These are phyloP conservation scores for Sesia apiformis DNA, from an alignment of 2,888 invertebrate genomes.

Conservation along the genomic window DNA sequence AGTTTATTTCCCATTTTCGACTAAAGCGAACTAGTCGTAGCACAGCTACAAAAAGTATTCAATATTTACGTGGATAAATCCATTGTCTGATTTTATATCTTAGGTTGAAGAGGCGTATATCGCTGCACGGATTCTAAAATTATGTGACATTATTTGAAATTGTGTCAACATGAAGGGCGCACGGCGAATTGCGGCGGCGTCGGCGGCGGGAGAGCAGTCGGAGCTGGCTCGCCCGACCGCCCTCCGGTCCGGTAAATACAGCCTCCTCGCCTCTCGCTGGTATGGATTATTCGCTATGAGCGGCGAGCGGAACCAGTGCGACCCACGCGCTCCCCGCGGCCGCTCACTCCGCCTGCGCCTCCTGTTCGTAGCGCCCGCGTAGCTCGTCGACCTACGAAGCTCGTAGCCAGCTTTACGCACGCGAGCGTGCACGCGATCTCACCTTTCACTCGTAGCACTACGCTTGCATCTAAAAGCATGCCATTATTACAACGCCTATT, in stretches of 20 bases:
- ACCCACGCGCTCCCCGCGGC: constrained; percentile 55
- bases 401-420: constrained; percentile 27
- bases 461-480: constrained; percentile 41
- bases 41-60: no score
- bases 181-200: constrained; percentile 24
- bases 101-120: not conserved
- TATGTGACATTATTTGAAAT: constrained; percentile 62
- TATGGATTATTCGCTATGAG: constrained; percentile 68
- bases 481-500: constrained; percentile 39
- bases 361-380: constrained; percentile 4
- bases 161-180: constrained; percentile 55
- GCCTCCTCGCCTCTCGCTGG: constrained; percentile 58
- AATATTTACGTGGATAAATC: not conserved
- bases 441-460: constrained; percentile 30
- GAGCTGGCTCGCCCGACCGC: constrained; percentile 51
- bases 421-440: constrained; percentile 20
- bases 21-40: not conserved
- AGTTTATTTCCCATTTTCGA: constrained; percentile 5
- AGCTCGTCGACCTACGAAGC: constrained; percentile 20
- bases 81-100: not conserved
- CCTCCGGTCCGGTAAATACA: constrained; percentile 67
- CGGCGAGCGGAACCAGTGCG: constrained; percentile 54
- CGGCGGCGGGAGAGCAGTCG: constrained; percentile 29
- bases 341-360: constrained; percentile 26
- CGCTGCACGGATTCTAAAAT: constrained; percentile 31